These are phyloP conservation scores for Papilio demoleus DNA, from an alignment of 2,888 invertebrate genomes.

Conservation along the genomic window DNA sequence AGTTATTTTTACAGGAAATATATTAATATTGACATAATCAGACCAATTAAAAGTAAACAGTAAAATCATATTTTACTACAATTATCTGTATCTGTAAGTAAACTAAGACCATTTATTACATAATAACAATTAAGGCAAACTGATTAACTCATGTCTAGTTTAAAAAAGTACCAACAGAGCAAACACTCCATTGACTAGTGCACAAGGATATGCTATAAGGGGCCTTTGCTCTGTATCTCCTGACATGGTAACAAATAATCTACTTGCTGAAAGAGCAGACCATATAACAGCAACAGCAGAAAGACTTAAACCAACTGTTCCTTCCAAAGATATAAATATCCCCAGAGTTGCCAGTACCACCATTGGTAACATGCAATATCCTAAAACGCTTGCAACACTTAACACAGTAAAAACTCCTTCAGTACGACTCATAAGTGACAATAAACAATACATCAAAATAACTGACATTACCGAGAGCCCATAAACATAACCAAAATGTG, in stretches of 20 bases:
- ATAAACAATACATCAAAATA: constrained; percentile 92
- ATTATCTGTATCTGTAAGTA: constrained; percentile 2
- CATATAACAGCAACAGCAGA: constrained; percentile 90
- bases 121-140: constrained; percentile 3
- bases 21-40: constrained; percentile 7
- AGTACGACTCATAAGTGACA: constrained; percentile 90
- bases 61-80: constrained; percentile 16
- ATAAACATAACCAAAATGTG: constrained; percentile 97
- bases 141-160: constrained; percentile 47
- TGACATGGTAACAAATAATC: constrained; percentile 95
- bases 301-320: constrained; percentile 86
- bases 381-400: constrained; percentile 93
- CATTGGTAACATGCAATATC: constrained; percentile 96
- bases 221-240: constrained; percentile 93
- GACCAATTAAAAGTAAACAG: neutral
- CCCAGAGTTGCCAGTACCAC: constrained; percentile 92
- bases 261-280: constrained; percentile 96
- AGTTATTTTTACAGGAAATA: constrained; percentile 3
- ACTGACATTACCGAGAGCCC: constrained; percentile 96
- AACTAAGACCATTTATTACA: neutral
- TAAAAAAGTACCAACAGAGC: constrained; percentile 95
- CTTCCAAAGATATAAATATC: constrained; percentile 90
- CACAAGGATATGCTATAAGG: constrained; percentile 96
- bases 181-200: constrained; percentile 96
- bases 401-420: constrained; percentile 89